These are phyloP conservation scores for Periplaneta americana DNA, from an alignment of 1,140 invertebrate genomes.

Conservation along the genomic window DNA sequence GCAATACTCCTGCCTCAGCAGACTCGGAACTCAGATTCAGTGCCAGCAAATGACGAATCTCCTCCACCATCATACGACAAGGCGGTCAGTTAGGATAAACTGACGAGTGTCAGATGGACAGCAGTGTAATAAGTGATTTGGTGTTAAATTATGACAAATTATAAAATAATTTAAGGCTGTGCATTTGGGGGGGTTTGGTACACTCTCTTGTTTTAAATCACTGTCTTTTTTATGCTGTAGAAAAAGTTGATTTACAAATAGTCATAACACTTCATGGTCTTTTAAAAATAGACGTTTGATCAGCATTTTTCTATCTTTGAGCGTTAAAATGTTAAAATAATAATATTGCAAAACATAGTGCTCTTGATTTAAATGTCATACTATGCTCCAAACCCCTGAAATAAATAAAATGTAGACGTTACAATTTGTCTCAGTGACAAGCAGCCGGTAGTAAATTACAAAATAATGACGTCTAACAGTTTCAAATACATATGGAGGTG, in stretches of 20 bases:
- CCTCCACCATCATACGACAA: constrained; percentile 61
- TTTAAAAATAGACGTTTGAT: neutral
- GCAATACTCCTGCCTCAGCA: constrained; percentile 54
- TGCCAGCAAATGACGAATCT: constrained; percentile 36
- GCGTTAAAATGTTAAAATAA: neutral
- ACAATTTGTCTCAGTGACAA: no score
- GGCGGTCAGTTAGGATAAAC: constrained; percentile 48
- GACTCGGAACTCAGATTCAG: constrained; percentile 7
- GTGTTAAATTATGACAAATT: neutral
- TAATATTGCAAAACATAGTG: neutral
- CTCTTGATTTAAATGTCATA: neutral
- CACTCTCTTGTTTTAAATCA: neutral
- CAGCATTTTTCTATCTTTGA: neutral
- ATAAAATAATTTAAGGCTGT: neutral
- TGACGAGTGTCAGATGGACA: neutral
- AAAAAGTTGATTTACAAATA: neutral
- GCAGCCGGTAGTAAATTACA: no score
- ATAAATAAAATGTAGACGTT: neutral
- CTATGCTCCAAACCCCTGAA: neutral
- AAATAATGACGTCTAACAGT: neutral
- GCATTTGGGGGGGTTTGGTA: neutral
- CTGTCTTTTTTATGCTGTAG: neutral
- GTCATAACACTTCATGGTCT: neutral
- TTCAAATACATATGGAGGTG: neutral
- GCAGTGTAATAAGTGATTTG: neutral